Evolutionary conservation across 2,888 invertebrate species (phyloP).

Genomic region (Galerucella nymphaeae): DNA sequence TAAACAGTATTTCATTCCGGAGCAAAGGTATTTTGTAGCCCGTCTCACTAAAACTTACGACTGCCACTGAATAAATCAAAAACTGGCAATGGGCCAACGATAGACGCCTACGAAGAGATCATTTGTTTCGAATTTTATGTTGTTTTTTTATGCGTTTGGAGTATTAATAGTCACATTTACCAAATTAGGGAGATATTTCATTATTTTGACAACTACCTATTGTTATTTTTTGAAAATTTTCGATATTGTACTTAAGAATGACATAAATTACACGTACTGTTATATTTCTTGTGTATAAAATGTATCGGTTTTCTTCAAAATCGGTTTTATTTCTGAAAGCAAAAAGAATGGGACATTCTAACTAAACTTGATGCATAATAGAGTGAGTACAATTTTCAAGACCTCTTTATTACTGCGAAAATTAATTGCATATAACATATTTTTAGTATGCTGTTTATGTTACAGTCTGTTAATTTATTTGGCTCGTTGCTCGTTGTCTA

Average conservation of each 20-base stretch:
- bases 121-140: slow-evolving; percentile 41
- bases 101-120: slow-evolving; percentile 43
- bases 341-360: neutral
- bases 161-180: slow-evolving; percentile 19
- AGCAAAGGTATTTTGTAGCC: slow-evolving; percentile 61
- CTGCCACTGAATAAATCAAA: slow-evolving; percentile 61
- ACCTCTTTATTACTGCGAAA: neutral
- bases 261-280: too few species aligned
- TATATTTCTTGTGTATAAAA: too few species aligned
- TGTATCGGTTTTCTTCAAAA: too few species aligned
- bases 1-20: slow-evolving; percentile 59
- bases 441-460: neutral
- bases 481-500: neutral
- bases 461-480: slow-evolving; percentile 7
- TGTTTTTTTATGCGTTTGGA: slow-evolving; percentile 32
- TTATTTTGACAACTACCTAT: neutral
- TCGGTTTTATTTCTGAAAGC: neutral
- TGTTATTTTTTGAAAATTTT: neutral
- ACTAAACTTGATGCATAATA: neutral
- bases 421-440: neutral
- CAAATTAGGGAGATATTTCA: slow-evolving; percentile 14
- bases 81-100: slow-evolving; percentile 57
- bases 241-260: too few species aligned
- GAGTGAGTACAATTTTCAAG: neutral
- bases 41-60: slow-evolving; percentile 58